These are phyloP conservation scores for Eupithecia inturbata DNA, from an alignment of 2,888 invertebrate species.

Conservation along the genomic window DNA sequence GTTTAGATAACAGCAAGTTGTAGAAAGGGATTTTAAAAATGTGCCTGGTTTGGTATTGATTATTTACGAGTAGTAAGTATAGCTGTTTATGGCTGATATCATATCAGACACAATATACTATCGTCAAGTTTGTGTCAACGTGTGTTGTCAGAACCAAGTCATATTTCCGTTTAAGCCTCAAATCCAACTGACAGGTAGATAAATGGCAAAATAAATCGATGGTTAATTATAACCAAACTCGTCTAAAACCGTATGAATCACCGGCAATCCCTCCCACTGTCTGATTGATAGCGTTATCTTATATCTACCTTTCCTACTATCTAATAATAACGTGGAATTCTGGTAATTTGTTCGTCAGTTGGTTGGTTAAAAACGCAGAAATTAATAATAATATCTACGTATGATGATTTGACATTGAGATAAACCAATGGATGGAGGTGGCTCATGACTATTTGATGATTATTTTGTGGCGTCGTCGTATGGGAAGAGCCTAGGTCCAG, in stretches of 20 bases:
- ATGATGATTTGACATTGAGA: not conserved
- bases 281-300: constrained; percentile 66
- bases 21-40: not conserved
- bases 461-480: no score
- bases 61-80: not conserved
- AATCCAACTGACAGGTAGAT: not conserved
- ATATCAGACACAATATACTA: not conserved
- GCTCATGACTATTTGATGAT: no score
- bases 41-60: not conserved
- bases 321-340: not conserved
- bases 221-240: constrained; percentile 37
- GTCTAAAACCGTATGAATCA: constrained; percentile 42
- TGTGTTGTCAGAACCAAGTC: not conserved
- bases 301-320: constrained; percentile 54
- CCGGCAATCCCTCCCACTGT: constrained; percentile 34
- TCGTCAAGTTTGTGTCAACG: not conserved
- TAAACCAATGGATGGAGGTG: no score
- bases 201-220: constrained; percentile 6
- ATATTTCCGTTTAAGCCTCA: not conserved
- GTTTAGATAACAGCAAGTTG: not conserved
- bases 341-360: not conserved
- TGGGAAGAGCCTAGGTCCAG: no score
- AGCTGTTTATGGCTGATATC: not conserved
- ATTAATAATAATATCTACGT: not conserved
- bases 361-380: not conserved